phyloP scores from a whole-genome alignment of 2,113 vertebrate species.

The Calyptommatus sinebrachiatus region DNA sequence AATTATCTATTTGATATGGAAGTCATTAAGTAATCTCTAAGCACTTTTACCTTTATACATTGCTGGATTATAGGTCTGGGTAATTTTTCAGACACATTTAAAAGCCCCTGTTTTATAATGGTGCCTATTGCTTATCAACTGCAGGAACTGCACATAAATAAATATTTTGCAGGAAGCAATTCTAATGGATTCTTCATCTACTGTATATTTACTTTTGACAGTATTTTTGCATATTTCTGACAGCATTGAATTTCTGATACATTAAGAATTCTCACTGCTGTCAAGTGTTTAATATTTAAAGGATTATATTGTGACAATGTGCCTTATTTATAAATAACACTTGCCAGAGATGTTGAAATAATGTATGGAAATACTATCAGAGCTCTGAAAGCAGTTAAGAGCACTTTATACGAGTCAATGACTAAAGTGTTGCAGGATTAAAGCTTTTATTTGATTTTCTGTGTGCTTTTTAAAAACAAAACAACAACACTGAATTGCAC shows the following conservation, averaged over 20 bases:
- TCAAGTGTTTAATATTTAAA: conserved; percentile 22
- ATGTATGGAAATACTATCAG: conserved; percentile 29
- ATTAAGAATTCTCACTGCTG: background rate
- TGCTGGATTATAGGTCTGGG: background rate
- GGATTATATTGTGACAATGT: conserved; percentile 16
- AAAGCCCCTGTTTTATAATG: background rate
- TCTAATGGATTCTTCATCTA: conserved; percentile 35
- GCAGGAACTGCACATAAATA: conserved; percentile 31
- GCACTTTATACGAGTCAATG: background rate
- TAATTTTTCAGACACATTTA: background rate
- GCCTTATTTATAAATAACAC: conserved; percentile 25
- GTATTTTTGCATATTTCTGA: conserved; percentile 36
- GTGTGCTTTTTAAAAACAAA: too few species aligned
- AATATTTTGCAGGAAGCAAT: conserved; percentile 43
- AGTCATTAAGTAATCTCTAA: conserved; percentile 20
- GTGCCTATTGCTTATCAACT: conserved; percentile 35
- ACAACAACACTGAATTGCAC: too few species aligned
- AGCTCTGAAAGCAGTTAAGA: conserved; percentile 11
- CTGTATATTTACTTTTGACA: conserved; percentile 48
- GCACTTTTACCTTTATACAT: background rate
- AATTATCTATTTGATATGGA: background rate
- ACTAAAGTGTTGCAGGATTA: background rate
- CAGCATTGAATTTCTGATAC: conserved; percentile 22
- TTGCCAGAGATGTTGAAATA: conserved; percentile 18
- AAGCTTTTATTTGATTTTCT: too few species aligned